These are phyloP conservation scores for Camelus bactrianus DNA, from an alignment of 2,113 vertebrate species.

Conservation along the genomic window DNA sequence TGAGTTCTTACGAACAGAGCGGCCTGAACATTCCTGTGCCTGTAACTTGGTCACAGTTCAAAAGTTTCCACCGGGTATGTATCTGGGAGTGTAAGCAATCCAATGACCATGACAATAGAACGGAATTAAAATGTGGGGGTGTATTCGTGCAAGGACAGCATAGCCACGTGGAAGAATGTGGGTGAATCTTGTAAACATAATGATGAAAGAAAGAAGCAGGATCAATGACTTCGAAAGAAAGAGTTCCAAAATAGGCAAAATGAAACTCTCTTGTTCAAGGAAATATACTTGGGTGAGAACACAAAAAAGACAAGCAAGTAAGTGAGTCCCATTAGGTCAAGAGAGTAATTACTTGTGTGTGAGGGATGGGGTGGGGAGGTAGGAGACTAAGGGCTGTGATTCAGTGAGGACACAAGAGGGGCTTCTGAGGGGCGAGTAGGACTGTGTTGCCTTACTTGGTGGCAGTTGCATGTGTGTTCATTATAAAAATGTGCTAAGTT, in stretches of 20 bases:
- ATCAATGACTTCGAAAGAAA: slow-evolving; percentile 2
- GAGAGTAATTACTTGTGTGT: background rate
- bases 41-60: no score
- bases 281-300: background rate
- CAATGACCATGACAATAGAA: background rate
- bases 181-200: background rate
- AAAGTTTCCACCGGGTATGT: no score
- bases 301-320: background rate
- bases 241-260: background rate
- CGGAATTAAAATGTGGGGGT: background rate
- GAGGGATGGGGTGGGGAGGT: rapidly evolving
- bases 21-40: no score
- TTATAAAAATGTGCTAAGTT: background rate
- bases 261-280: background rate
- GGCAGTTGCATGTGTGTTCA: background rate
- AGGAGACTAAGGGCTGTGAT: background rate
- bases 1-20: background rate
- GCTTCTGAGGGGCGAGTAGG: background rate
- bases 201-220: background rate
- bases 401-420: background rate
- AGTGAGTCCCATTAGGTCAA: background rate
- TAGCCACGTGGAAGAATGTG: background rate
- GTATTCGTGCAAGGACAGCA: no score
- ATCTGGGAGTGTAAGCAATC: background rate
- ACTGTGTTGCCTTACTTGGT: background rate